These are phyloP conservation scores for Anastrepha obliqua DNA, from an alignment of 1,140 invertebrate genomes.

Conservation along the genomic window DNA sequence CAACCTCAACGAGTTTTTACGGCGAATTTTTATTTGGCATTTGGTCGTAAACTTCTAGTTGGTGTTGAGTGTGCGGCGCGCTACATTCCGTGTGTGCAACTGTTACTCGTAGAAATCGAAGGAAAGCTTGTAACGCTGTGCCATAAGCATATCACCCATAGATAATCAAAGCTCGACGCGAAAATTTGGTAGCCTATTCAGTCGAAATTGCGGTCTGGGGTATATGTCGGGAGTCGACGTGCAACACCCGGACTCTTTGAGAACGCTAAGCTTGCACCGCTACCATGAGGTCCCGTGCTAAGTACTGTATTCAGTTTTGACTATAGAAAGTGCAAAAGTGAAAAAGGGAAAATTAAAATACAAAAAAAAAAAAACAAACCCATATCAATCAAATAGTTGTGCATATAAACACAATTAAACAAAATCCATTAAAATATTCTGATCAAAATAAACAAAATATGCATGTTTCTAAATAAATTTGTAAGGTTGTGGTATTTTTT, in stretches of 20 bases:
- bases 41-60: conserved; percentile 74
- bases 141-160: background rate
- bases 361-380: background rate
- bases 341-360: background rate
- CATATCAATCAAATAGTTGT: too few species aligned
- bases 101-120: conserved; percentile 7
- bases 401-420: too few species aligned
- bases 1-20: conserved; percentile 73
- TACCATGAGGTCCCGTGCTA: background rate
- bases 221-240: background rate
- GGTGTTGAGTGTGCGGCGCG: conserved; percentile 72
- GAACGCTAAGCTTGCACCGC: background rate
- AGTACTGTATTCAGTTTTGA: background rate
- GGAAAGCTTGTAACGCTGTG: background rate
- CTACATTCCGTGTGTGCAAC: conserved; percentile 55
- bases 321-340: background rate
- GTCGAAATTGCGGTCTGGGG: background rate
- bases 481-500: too few species aligned
- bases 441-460: too few species aligned
- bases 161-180: background rate
- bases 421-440: too few species aligned
- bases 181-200: background rate
- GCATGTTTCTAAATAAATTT: too few species aligned
- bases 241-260: background rate
- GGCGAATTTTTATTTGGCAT: conserved; percentile 73